Evolutionary conservation across 2,113 vertebrate genomes (phyloP).

Genomic region (Notarius quadriscutis): DNA sequence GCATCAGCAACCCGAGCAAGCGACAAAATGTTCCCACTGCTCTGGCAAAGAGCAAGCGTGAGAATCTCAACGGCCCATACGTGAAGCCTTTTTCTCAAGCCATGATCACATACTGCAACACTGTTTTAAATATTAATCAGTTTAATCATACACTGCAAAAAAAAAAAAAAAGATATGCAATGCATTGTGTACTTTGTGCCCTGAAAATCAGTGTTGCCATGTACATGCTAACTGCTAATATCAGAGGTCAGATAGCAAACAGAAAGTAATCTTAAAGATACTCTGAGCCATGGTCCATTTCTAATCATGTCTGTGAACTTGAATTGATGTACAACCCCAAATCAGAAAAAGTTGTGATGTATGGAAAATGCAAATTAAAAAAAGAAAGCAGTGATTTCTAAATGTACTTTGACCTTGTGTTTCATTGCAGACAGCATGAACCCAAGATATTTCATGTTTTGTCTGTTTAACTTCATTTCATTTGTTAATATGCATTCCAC

Average conservation of each 20-base stretch:
- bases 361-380: too few species aligned
- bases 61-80: background rate
- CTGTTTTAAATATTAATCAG: background rate
- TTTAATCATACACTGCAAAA: background rate
- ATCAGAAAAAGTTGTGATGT: too few species aligned
- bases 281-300: background rate
- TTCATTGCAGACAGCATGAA: too few species aligned
- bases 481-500: too few species aligned
- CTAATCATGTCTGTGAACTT: background rate
- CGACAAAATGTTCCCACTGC: constrained; percentile 35
- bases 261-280: background rate
- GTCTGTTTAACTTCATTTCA: too few species aligned
- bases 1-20: constrained; percentile 13
- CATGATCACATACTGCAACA: background rate
- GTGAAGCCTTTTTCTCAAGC: constrained; percentile 3
- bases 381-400: too few species aligned
- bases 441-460: too few species aligned
- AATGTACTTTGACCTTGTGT: too few species aligned
- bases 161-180: background rate
- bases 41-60: constrained; percentile 1
- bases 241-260: background rate
- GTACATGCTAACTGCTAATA: background rate
- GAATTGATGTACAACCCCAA: background rate
- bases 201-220: background rate
- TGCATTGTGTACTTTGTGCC: background rate